Conservation (phyloP, 2,113 vertebrate genomes). For the Dunckerocampus dactyliophorus region DNA sequence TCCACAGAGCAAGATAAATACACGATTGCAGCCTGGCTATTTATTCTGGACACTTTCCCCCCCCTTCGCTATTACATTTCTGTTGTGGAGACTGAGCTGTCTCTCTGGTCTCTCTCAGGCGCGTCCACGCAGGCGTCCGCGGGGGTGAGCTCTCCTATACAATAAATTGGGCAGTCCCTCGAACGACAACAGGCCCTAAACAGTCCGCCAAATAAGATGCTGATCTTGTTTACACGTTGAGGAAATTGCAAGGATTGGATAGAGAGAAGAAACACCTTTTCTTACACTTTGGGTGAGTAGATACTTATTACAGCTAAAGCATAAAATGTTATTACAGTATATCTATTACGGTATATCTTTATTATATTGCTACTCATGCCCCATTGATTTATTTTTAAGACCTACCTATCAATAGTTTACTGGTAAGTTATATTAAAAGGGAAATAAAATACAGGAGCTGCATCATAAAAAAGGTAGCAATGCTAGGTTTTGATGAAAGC, state of each 20-base stretch:
- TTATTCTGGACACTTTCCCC: conserved; percentile 13
- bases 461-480: no score
- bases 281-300: neutral
- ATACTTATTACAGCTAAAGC: neutral
- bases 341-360: no score
- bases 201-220: conserved; percentile 25
- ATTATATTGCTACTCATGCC: neutral
- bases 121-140: neutral
- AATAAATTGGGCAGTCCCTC: conserved; percentile 14
- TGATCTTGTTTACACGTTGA: conserved; percentile 22
- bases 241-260: conserved; percentile 22
- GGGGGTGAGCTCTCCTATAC: neutral
- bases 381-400: no score
- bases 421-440: no score
- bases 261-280: no score
- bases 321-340: no score
- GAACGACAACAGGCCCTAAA: conserved; percentile 3
- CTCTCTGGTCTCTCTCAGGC: neutral
- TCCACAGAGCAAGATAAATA: conserved; percentile 17
- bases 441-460: no score
- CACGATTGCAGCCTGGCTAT: neutral
- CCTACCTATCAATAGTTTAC: no score
- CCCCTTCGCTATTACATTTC: neutral
- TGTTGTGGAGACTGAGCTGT: neutral
- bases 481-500: no score